These are phyloP conservation scores for Harpagus bidentatus DNA, from an alignment of 2,113 vertebrate species.

Conservation along the genomic window DNA sequence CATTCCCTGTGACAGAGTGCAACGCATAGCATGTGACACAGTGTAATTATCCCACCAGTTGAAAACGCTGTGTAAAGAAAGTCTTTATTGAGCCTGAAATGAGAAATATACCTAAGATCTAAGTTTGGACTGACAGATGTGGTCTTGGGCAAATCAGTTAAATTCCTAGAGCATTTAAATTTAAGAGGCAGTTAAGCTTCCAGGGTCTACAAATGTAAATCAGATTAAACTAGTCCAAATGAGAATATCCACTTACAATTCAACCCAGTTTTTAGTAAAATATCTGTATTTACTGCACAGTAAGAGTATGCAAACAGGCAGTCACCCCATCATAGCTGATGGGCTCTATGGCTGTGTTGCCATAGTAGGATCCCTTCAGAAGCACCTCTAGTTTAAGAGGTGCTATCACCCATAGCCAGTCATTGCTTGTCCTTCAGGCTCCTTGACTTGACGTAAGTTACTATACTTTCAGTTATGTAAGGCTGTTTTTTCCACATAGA, in stretches of 20 bases:
- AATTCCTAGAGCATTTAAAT: not conserved
- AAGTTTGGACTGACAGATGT: not conserved
- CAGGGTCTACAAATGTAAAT: not conserved
- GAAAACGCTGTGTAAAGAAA: not conserved
- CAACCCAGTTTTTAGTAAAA: not conserved
- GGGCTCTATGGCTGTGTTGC: not conserved
- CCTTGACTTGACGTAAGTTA: not conserved
- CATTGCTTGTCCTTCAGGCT: not conserved
- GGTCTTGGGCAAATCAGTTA: not conserved
- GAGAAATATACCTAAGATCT: not conserved
- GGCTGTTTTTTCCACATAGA: not conserved
- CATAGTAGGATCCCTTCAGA: not conserved
- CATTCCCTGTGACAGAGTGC: not conserved
- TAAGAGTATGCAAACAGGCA: not conserved
- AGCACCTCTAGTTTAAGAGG: not conserved
- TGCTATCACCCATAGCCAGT: not conserved
- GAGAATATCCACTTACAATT: not conserved
- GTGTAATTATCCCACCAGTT: not conserved
- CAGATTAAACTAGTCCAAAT: not conserved
- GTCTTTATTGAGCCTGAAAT: not conserved
- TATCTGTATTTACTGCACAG: not conserved
- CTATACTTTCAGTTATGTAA: not conserved
- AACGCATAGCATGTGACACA: not conserved
- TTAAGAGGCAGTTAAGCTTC: not conserved
- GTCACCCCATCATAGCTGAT: not conserved